These are phyloP conservation scores for Meles meles DNA, from an alignment of 2,113 vertebrate genomes.

Conservation along the genomic window DNA sequence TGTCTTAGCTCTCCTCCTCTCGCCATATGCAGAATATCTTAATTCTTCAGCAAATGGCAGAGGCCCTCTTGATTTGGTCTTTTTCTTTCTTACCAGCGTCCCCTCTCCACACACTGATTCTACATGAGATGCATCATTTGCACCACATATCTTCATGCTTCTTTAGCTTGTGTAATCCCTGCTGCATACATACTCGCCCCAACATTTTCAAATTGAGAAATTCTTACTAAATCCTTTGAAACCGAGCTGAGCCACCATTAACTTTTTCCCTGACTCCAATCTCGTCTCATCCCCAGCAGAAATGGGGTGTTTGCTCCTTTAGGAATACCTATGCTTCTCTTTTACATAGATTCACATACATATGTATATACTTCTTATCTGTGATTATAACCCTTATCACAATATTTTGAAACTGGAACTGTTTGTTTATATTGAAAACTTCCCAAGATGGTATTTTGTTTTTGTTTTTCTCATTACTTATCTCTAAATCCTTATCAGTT, in stretches of 20 bases:
- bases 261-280: background rate
- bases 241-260: background rate
- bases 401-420: background rate
- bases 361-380: background rate
- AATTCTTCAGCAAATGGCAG: background rate
- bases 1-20: background rate
- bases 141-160: background rate
- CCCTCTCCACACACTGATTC: background rate
- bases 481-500: background rate
- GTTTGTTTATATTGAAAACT: background rate
- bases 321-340: background rate
- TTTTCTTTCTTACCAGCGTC: background rate
- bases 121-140: background rate
- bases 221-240: background rate
- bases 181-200: background rate
- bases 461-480: background rate
- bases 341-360: background rate
- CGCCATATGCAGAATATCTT: background rate
- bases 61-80: background rate
- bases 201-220: background rate
- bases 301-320: background rate
- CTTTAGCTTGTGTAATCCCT: background rate
- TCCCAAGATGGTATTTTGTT: background rate
- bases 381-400: background rate
- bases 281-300: background rate